Evolutionary conservation across 1,140 invertebrate genomes (phyloP), one percentile per base, ranked within the genome.

Genomic region (Lordiphosa collinella): DNA sequence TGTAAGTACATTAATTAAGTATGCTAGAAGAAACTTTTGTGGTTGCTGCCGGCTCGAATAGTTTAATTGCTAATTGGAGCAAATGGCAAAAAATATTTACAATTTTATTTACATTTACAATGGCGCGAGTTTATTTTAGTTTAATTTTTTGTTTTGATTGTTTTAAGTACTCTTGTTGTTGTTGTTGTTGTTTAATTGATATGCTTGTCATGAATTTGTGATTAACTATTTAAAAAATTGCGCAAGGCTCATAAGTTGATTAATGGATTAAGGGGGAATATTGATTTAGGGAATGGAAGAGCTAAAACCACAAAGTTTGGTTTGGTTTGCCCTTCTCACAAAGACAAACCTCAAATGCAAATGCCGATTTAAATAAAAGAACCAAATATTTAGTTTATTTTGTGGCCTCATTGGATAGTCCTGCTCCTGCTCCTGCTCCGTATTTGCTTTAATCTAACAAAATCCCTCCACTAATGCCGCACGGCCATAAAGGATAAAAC

Each of bases 401-500:
- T 75, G 75, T 80, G 75, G 75, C 74, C 73, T 69, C 59, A 64
- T 57, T 48, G 49, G 58, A 29, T 61, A 43, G 66, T 46, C 41
- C 41, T 25, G 22, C 7, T n/a, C n/a, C 22, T 67, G 76, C 76
- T 58, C 67, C 25, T 82, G 82, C 4, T 18, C 22, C 2, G 22
- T 82, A 82, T 84, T 82, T 82, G 76, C 76, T 84, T 82, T 82
- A 82, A 82, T 82, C 76, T 80, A 61, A 76, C 62, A 55, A 82
- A 82, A 82, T 82, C 76, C 76, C 71, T 68, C 78, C 72, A 65
- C 68, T 84, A 76, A 82, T 84, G 78, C 78, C 79, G 79, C 61
- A 61, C 68, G 78, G 78, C 78, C 84, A 84, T 84, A 84, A 84
- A 84, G 79, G 78, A 84, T 78, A 62, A 85, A 85, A 84, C 78